Percentiles rank a stretch among this genome's conserved stretches.
Conservation (phyloP, 2,888 invertebrate species). For the Digitonthophagus gazella region DNA sequence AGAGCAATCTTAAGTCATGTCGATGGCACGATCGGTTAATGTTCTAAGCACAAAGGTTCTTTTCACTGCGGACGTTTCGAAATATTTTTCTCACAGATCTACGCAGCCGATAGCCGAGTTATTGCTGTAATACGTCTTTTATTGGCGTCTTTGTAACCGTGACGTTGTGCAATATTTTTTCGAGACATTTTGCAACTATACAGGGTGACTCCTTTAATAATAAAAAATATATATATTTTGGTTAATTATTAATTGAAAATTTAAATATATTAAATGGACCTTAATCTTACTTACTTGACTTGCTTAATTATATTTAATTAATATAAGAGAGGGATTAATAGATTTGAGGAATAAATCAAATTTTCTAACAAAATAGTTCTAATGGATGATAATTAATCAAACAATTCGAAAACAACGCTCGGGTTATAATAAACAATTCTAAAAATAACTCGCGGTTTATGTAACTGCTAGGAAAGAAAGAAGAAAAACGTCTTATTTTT, state of each 20-base stretch:
- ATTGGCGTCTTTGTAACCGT: background rate
- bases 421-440: background rate
- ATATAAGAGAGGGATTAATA: background rate
- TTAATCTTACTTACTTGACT: background rate
- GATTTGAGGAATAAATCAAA: background rate
- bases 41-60: background rate
- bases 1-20: background rate
- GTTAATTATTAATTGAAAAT: background rate
- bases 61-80: background rate
- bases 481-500: background rate
- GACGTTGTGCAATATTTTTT: background rate
- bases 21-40: background rate
- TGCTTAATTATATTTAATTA: background rate
- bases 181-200: background rate
- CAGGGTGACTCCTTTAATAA: background rate
- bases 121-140: background rate
- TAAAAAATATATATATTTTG: background rate
- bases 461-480: background rate
- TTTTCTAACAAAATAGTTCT: background rate
- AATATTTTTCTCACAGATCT: background rate
- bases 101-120: background rate
- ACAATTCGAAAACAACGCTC: background rate
- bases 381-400: background rate
- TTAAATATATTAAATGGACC: background rate
- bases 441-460: background rate